Conservation (phyloP, 2,113 vertebrate genomes). For the Cavia porcellus region DNA sequence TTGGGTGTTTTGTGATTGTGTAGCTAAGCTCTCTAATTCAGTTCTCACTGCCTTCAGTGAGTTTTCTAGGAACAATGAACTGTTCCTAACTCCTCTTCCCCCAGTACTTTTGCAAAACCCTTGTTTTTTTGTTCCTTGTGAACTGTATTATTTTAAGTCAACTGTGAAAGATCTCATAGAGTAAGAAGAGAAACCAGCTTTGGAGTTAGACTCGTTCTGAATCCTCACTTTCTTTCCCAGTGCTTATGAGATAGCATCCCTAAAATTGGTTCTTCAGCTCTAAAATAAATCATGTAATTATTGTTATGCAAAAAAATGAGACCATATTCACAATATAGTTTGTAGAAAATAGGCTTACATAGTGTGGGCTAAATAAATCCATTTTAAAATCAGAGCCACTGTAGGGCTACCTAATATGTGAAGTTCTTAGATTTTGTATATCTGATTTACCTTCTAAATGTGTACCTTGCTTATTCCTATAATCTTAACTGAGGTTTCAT, state of each 20-base stretch:
- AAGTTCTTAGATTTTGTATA: slow-evolving; percentile 43
- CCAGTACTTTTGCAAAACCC: not conserved
- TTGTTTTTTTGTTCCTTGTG: not conserved
- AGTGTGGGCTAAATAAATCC: not conserved
- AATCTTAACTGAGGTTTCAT: slow-evolving; percentile 28
- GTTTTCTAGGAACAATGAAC: not conserved
- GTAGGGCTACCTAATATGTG: not conserved
- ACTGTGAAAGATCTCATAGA: not conserved
- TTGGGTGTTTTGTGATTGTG: not conserved
- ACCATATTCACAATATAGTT: not conserved
- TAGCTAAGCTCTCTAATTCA: not conserved
- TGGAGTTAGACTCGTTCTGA: not conserved
- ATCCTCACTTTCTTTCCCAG: not conserved
- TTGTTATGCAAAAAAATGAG: slow-evolving; percentile 32
- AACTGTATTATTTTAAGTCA: not conserved
- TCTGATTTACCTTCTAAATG: slow-evolving; percentile 43
- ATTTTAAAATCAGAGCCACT: slow-evolving; percentile 35
- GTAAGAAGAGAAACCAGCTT: slow-evolving; percentile 20
- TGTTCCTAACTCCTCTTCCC: not conserved
- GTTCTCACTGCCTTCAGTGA: not conserved
- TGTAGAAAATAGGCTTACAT: not conserved
- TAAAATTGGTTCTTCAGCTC: not conserved
- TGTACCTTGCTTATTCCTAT: not conserved
- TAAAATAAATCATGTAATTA: not conserved
- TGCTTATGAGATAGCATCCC: not conserved